phyloP scores from a whole-genome alignment of 2,888 invertebrate genomes.

The Parnassius mnemosyne region DNA sequence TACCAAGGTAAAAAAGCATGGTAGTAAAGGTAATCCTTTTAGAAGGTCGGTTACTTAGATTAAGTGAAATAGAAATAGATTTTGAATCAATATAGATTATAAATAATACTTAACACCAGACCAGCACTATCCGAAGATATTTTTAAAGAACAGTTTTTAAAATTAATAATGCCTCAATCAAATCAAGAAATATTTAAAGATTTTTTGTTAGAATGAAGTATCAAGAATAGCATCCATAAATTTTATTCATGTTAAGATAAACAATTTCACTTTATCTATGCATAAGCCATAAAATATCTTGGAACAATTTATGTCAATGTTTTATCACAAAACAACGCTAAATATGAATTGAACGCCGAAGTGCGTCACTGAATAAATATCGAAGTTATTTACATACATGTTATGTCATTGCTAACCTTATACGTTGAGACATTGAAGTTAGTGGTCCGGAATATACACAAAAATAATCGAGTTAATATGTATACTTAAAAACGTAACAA shows the following conservation, averaged over 20 bases:
- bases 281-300: constrained; percentile 1
- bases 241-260: not conserved
- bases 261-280: constrained; percentile 1
- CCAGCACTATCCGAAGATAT: too few species aligned
- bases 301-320: constrained; percentile 11
- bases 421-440: constrained; percentile 31
- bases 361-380: constrained; percentile 47
- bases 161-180: too few species aligned
- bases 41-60: not conserved
- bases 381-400: constrained; percentile 34
- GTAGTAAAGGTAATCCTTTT: not conserved
- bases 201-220: too few species aligned
- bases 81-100: too few species aligned
- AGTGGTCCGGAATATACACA: constrained; percentile 41
- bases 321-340: constrained; percentile 13
- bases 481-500: not conserved
- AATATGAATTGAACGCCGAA: constrained; percentile 39
- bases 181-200: too few species aligned
- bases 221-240: not conserved
- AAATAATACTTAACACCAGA: too few species aligned
- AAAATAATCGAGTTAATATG: constrained; percentile 23
- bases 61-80: not conserved
- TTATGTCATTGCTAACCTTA: constrained; percentile 56
- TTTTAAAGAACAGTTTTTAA: too few species aligned
- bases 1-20: constrained; percentile 11